Base-by-base conservation (phyloP, 2,888 invertebrate species). In the Stenichneumon culpator region DNA sequence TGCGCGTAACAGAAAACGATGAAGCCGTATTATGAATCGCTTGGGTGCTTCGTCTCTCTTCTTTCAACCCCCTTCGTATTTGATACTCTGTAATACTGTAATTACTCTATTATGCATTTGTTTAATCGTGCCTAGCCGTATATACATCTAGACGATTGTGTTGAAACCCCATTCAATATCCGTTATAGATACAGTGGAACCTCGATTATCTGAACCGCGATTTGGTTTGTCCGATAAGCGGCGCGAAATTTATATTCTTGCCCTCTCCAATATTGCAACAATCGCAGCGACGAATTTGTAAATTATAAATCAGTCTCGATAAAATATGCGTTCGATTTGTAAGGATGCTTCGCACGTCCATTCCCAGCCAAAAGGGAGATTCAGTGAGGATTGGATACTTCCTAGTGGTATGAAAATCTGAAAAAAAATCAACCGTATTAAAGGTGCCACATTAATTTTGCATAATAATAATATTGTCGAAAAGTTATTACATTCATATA, bases 11-110 rank as follows among this genome's bases (percentile, higher is more conserved):
- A 54, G 2, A 57, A 68, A 39, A 39, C 2, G 57, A 73, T 52
- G 11, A 63, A 67, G 19, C 32, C 50, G 39, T 39, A 72, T 50
- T 32, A 57, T 79, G 44, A 36, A 80, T 81, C 60, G 84, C 84
- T 84, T 81, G 81, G 77, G 81, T 69, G 81, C 84, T 81, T 69
- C 65, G 78, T 82, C 73, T 79, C 79, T 84, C 79, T 78, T 50
- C 65, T 82, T 79, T 84, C 60, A 44, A 81, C 32, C 70, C 70
- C 44, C 70, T 75, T 79, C 32, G 72, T 73, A 78, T 74, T 25
- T 44, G 39, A 22, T 28, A 70, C 19, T 69, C 19, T 60, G 50
- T 79, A 36, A 36, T 11, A 73, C 78, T 78, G 63, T 63, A 14
- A 73, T 68, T 57, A 65, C 25, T 52, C 25, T 70, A 19, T 47